Base-by-base conservation (phyloP, 2,888 invertebrate species). In the Clivina fossor region DNA sequence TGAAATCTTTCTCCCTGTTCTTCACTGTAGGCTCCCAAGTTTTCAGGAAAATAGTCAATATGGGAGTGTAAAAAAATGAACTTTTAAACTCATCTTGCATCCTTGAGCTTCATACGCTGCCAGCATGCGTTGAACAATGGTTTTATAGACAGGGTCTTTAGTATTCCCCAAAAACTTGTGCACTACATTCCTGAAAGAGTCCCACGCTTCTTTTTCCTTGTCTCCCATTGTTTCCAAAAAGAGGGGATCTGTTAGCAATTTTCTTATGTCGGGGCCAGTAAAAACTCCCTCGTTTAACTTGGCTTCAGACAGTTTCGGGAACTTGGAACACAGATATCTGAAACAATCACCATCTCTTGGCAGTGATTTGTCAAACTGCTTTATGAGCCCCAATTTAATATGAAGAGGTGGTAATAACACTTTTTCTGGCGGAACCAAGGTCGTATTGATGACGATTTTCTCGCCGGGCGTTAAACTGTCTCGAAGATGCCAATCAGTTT, bases 51-150 rank as follows among this genome's bases (percentile, higher is more conserved):
- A 50, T 35, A 53, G 32, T 43, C 41, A 0, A 58, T 3, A 53
- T 51, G 43, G 9, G 50, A 56, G 13, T 53, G 51, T n/a, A 58
- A 30, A 33, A n/a, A 57, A 58, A 53, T 58, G 18, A 26, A 58
- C 38, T 51, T 58, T 57, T 35, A 53, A 24, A 35, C 46, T 58
- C 58, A 58, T 60, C 15, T 56, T 61, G 35, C 56, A 58, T 20
- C 58, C 57, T 56, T 55, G 3, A 15, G 19, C 13, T 40, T 40
- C 5, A 19, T 40, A 40, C 19, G 16, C 19, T 18, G 16, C n/a
- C 33, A 60, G 33, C 51, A 56, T 51, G 46, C 37, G 41, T 54
- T 44, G 1, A 11, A 48, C 53, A 58, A 56, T 56, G 33, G 47
- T 51, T 50, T 61, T 60, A 38, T 49, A 58, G 24, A 56, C 33